Evolutionary conservation across 2,797 vertebrate genomes (phyloP).

Genomic region (Sebastolobus altivelis): DNA sequence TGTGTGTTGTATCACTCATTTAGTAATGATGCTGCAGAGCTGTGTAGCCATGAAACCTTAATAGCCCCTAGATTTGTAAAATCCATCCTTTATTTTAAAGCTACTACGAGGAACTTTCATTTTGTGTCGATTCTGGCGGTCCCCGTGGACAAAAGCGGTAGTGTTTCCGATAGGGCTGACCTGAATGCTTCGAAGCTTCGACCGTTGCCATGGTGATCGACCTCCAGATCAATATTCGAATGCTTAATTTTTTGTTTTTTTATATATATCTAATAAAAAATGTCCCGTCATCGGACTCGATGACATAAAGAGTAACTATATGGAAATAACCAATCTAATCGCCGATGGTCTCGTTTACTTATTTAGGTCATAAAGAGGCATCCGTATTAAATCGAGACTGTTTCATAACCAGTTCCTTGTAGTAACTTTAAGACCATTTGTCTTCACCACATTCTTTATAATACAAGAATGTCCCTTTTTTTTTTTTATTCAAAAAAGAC

Average conservation of each 20-base stretch:
- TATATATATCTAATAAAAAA: no score
- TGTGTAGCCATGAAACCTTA: conserved; percentile 5
- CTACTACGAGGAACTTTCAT: neutral
- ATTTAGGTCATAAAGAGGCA: neutral
- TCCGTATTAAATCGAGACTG: neutral
- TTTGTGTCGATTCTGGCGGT: neutral
- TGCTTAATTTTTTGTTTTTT: no score
- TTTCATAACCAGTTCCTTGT: neutral
- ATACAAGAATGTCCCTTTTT: neutral
- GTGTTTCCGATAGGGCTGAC: neutral
- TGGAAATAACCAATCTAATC: neutral
- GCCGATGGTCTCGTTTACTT: neutral
- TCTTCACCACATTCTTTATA: neutral
- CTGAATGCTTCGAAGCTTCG: no score
- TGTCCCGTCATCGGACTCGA: no score
- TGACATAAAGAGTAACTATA: neutral
- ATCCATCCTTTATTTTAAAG: neutral
- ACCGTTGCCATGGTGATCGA: no score
- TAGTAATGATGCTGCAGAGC: neutral
- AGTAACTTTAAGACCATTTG: conserved; percentile 12
- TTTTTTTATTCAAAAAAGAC: neutral
- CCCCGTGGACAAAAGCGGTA: fast-evolving
- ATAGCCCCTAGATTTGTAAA: neutral
- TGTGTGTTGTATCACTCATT: conserved; percentile 37
- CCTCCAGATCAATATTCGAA: no score